Evolutionary conservation across 2,888 invertebrate genomes (phyloP), one percentile per base, ranked within the genome.

Genomic region (Rhimphoctona megacephalus): DNA sequence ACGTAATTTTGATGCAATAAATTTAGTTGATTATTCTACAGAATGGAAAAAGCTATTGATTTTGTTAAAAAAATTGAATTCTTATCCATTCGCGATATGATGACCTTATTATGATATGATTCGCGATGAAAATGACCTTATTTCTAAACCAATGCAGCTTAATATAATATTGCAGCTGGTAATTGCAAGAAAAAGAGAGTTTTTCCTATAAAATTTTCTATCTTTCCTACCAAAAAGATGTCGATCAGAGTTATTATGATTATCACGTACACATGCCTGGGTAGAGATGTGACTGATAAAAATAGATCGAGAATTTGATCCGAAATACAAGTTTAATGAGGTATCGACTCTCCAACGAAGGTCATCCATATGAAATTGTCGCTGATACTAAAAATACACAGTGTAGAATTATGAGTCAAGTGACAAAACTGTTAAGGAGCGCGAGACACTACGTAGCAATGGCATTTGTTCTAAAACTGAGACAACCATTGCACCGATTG

Each of bases 321-420:
- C 54, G 17, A 49, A 36, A 54, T 76, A 52, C 19, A 70, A 22
- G 19, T 61, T 36, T 25, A 64, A 69, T 14, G 39, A 49, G 11
- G n/a, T 52, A 74, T 74, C 17, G 52, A 36, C 46, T 22, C 14
- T 39, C 17, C 4, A 49, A 17, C 17, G 39, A 52, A 76, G 49
- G 7, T n/a, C 57, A 76, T 33, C 61, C 33, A 61, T 49, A 49
- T 70, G 30, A 69, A 69, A 25, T 39, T 64, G 14, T 30, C 46
- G 33, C 33, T 22, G 30, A 14, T 0, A 43, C 73, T 73, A 70
- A 73, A 73, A 78, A 78, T 73, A 57, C 30, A 57, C 66, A 67
- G 14, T 9, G 72, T 46, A 77, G n/a, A 36, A 43, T 39, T n/a
- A 33, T 52, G 52, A 43, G 22, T 70, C 36, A 17, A 70, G 70